phyloP scores from a whole-genome alignment of 2,113 vertebrate species.

The Chaetorhynchus papuensis region DNA sequence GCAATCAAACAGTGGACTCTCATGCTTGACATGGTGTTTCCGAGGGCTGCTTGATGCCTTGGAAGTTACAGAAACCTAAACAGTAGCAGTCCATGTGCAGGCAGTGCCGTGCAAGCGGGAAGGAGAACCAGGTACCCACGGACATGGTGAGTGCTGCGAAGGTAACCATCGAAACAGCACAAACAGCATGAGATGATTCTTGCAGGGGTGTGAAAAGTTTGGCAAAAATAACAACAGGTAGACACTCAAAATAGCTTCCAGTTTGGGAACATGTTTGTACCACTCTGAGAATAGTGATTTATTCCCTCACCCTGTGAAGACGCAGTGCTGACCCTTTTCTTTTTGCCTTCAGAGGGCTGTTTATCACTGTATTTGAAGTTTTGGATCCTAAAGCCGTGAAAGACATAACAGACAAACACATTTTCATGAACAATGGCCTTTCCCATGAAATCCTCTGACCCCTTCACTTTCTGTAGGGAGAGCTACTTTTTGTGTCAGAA shows the following conservation, averaged over 20 bases:
- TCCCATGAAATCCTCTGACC: conserved; percentile 23
- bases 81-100: not conserved
- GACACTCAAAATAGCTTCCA: not conserved
- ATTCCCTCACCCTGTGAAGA: not conserved
- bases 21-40: not conserved
- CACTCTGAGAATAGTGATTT: not conserved
- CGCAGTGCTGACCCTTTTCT: not conserved
- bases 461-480: not conserved
- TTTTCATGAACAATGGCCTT: conserved; percentile 4
- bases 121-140: not conserved
- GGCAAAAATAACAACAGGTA: not conserved
- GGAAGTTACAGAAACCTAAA: not conserved
- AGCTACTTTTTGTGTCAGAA: conserved; percentile 11
- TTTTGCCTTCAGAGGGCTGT: not conserved
- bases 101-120: not conserved
- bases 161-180: not conserved
- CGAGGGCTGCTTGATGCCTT: not conserved
- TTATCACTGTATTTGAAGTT: not conserved
- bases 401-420: not conserved
- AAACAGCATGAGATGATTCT: not conserved
- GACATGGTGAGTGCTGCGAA: not conserved
- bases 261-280: not conserved
- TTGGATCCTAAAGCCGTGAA: not conserved
- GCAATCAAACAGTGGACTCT: not conserved
- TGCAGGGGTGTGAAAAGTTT: not conserved